Percentiles rank a stretch among this genome's conserved stretches.
Evolutionary conservation across 2,888 invertebrate genomes (phyloP).

Genomic region (Argyra leucocephala): DNA sequence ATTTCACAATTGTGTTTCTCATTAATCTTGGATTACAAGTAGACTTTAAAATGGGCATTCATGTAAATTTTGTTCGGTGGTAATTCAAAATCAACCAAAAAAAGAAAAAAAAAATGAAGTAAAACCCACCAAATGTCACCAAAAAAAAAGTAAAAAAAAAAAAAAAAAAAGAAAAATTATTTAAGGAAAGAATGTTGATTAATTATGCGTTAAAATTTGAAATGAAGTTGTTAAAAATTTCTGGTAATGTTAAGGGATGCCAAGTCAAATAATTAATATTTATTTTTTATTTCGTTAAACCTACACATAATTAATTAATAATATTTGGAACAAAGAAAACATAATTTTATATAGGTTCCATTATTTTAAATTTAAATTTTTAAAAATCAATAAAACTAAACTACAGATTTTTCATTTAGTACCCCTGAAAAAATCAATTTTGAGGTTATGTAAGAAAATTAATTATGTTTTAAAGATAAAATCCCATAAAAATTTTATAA

Average conservation of each 20-base stretch:
- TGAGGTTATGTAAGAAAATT: no score
- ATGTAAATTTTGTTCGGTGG: not conserved
- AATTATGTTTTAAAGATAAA: no score
- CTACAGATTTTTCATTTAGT: no score
- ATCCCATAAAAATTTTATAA: no score
- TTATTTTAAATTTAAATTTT: no score
- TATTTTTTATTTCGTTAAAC: no score
- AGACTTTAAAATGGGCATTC: not conserved
- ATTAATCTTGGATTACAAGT: slow-evolving; percentile 2
- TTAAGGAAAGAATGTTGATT: not conserved
- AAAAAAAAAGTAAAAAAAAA: not conserved
- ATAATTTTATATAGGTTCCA: not conserved
- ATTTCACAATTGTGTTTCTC: not conserved
- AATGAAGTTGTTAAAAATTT: not conserved
- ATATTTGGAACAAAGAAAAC: not conserved
- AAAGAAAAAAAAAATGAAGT: not conserved
- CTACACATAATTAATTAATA: slow-evolving; percentile 3
- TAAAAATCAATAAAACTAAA: no score
- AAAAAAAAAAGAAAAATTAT: not conserved
- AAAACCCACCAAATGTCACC: not conserved
- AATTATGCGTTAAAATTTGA: not conserved
- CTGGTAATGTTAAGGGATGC: not conserved
- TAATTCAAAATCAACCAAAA: not conserved
- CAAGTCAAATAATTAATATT: not conserved
- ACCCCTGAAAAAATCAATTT: no score